Conservation (phyloP, 1,140 invertebrate genomes). For the Eufriesea mexicana region DNA sequence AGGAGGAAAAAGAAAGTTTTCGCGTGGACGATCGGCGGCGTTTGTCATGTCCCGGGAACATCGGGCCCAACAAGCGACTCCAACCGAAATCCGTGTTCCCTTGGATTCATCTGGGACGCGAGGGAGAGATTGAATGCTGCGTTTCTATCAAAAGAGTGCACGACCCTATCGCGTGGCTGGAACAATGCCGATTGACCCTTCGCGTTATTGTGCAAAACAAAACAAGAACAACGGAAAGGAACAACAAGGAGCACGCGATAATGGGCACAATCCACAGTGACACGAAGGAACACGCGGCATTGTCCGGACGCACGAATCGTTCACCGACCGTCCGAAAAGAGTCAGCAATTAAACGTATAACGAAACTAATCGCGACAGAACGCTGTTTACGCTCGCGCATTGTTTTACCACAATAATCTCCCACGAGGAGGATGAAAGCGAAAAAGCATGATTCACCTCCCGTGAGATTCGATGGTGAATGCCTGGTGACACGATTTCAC, state of each 20-base stretch:
- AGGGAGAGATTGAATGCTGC: conserved; percentile 31
- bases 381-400: conserved; percentile 43
- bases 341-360: conserved; percentile 57
- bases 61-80: not conserved
- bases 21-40: no score
- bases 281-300: conserved; percentile 32
- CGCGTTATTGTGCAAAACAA: conserved; percentile 54
- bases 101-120: not conserved
- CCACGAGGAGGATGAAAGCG: not conserved
- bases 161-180: conserved; percentile 51
- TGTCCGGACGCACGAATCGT: conserved; percentile 35
- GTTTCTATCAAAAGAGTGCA: conserved; percentile 47
- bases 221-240: conserved; percentile 47
- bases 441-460: conserved; percentile 6
- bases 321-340: not conserved
- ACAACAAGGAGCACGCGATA: conserved; percentile 51
- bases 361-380: conserved; percentile 51
- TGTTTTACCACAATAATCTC: conserved; percentile 46
- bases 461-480: not conserved
- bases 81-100: not conserved
- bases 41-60: not conserved
- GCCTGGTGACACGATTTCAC: not conserved
- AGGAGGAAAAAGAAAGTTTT: not conserved
- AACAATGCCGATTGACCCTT: conserved; percentile 55
- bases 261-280: conserved; percentile 36